Evolutionary conservation across 2,888 invertebrate species (phyloP), one percentile per base, ranked within the genome.

Genomic region (Alloplasta piceator): DNA sequence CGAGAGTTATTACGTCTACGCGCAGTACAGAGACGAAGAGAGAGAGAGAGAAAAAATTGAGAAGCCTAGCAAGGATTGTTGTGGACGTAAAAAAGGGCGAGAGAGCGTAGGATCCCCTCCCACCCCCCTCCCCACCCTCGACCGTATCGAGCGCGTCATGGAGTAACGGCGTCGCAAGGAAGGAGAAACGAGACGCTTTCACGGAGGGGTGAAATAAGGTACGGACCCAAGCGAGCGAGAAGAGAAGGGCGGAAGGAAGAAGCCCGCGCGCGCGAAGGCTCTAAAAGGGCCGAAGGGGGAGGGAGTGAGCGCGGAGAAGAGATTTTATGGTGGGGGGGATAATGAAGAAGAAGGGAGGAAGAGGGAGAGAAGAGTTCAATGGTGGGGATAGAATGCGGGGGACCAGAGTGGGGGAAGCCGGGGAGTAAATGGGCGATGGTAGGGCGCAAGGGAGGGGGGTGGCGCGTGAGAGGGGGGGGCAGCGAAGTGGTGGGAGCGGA

Each of bases 121-220:
- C 52, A 6, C 71, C 50, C 71, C 60, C 48, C 16, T 39, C 38
- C 6, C 38, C 38, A 38, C 38, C 38, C 56, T 9, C 46, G 26
- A 56, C 71, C 61, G 61, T 64, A 81, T 81, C 73, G 81, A 81
- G 77, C 77, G 66, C 64, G 76, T 72, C 76, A 52, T 63, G 80
- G 48, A 73, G 80, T 72, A 78, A 81, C 73, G 81, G 80, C 64
- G 72, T 61, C 71, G 71, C 16, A 14, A 12, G 14, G 6, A 12
- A 56, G 60, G 66, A 12, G 60, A 56, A 56, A n/a, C 39, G 56
- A 9, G 43, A 67, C 36, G 56, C 26, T 26, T 12, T 26, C 46
- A 12, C 39, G 70, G 38, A 26, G 71, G 48, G 78, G 72, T 43
- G 48, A 36, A 56, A 43, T 48, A 66, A 71, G 80, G 64, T 76